Base-by-base conservation (phyloP, 2,113 vertebrate species). In the Meriones unguiculatus region DNA sequence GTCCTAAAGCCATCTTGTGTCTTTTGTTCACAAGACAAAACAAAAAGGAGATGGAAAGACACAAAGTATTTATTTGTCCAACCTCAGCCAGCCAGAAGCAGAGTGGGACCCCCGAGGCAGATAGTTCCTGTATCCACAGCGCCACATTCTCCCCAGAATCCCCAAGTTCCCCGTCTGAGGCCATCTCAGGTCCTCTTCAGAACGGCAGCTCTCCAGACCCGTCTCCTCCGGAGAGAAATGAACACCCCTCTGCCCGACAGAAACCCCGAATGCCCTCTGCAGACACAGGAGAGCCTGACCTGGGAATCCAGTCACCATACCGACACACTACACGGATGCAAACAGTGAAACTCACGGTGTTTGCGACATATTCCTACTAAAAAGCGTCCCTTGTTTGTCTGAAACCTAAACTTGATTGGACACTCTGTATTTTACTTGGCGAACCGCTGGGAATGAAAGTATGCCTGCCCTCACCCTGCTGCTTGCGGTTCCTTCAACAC, bases 351-450 rank as follows among this genome's bases (percentile, higher is more conserved):
- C 46, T 89, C 84, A n/a, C 46, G 78, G 57, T 62, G 70, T 90
- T 89, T 92, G 5, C 57, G 76, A 91, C n/a, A 30, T 62, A 87
- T n/a, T 95, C 90, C 67, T 62, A 59, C 46, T 85, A 35, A 90
- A 78, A 73, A 5, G 30, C 78, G 69, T 80, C 93, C 24, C 5
- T 76, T 88, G 76, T 95, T 95, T 92, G 95, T 93, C 85, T 78
- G 62, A 95, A 95, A 96, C 72, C 86, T 69, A 92, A 25, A 82
- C 90, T 90, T 82, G 84, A 81, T 69, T 95, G 77, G 50, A n/a
- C 59, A 90, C 65, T 70, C 75, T 80, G 24, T 65, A 64, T 92
- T 96, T 96, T 64, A 92, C 87, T 95, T 96, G 95, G 97, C 81
- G 96, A 95, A 75, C 72, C 89, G 4, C 5, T 62, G 30, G 50